These are phyloP conservation scores for Ylistrum balloti DNA, from an alignment of 1,140 invertebrate genomes.

Conservation along the genomic window DNA sequence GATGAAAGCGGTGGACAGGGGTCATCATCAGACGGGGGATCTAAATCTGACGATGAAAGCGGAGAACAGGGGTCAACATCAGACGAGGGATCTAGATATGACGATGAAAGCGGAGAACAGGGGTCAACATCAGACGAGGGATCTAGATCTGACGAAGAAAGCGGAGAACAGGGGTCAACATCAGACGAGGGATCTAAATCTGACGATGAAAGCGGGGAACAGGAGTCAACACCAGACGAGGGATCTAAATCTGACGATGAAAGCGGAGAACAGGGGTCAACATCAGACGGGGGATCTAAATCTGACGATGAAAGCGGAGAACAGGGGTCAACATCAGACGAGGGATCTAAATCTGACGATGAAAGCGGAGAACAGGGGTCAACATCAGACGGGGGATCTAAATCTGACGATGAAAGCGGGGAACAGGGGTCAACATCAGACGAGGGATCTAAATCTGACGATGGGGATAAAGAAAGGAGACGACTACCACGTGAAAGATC, in stretches of 20 bases:
- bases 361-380: neutral
- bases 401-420: neutral
- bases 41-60: too few relatives aligned
- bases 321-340: neutral
- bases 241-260: neutral
- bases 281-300: neutral
- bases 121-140: neutral
- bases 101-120: neutral
- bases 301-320: neutral
- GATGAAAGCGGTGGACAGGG: neutral
- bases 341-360: neutral
- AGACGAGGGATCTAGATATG: neutral
- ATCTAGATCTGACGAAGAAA: neutral
- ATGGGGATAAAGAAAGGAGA: too few relatives aligned
- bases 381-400: neutral
- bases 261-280: neutral
- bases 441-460: too few relatives aligned
- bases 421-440: neutral
- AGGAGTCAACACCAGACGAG: neutral
- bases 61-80: too few relatives aligned
- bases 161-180: neutral
- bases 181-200: neutral
- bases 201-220: neutral
- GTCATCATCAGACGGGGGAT: too few relatives aligned
- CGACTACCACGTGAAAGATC: too few relatives aligned